Base-by-base conservation (phyloP, 1,140 invertebrate species). In the Lepidotrigona ventralis region DNA sequence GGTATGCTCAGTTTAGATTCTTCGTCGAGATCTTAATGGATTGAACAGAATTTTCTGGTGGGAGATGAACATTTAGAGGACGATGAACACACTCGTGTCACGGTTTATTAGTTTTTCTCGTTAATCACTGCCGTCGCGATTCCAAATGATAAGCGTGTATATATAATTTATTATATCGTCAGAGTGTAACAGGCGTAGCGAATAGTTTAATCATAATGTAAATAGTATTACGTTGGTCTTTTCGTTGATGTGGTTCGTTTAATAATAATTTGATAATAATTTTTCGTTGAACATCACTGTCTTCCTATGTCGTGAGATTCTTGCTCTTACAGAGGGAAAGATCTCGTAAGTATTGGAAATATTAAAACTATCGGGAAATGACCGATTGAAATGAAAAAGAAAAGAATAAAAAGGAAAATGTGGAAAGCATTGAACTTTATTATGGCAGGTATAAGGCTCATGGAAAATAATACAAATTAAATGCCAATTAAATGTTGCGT, bases 141-240 rank as follows among this genome's bases (percentile, higher is more conserved):
- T 15, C 29, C n/a, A 81, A 75, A 71, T 64, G 56, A 71, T 63
- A 74, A 81, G 64, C 51, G 17, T 81, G 75, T 88, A 85, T 60
- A 86, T 80, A 87, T 87, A 88, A 88, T 88, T 88, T 88, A 88
- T 88, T 88, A 21, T 29, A 29, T 19, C 29, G 29, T 11, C 29
- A 26, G 8, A 29, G 15, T 64, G 63, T 64, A 29, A 64, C 29
- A 64, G 26, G 63, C 1, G 14, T 64, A 64, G 63, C 81, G 81
- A 29, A 11, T 66, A 66, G 56, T 74, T 74, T 86, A 33, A 81
- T 21, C 51, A 56, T 79, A 85, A 58, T 17, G 46, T 88, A 88
- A 64, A 88, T 88, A 88, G 58, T 83, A 83, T 39, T 60, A 54
- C 26, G 53, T 87, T 71, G 68, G 54, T 72, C 19, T 81, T 54